Conservation (phyloP, 2,888 invertebrate genomes). For the Lucinisca nassula region DNA sequence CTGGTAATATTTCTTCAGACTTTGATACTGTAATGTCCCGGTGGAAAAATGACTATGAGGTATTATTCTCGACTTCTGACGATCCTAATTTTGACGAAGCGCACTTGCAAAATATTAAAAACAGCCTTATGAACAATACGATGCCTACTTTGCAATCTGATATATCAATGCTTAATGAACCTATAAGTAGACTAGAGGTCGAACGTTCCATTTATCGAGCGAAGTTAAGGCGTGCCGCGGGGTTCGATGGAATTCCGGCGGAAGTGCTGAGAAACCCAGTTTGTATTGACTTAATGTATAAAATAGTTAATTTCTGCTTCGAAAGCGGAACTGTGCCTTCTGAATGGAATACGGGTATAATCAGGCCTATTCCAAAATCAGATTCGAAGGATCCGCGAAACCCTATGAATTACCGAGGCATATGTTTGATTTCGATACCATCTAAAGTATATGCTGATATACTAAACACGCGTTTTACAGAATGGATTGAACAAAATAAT, state of each 20-base stretch:
- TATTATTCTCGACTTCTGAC: not conserved
- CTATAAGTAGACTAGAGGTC: not conserved
- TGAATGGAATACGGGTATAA: not conserved
- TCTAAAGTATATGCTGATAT: no score
- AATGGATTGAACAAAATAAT: no score
- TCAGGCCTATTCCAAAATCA: not conserved
- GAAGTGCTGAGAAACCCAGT: conserved; percentile 3
- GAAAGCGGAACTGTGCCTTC: not conserved
- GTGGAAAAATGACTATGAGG: not conserved
- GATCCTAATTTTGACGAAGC: not conserved
- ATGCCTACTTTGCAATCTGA: not conserved
- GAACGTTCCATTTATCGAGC: not conserved
- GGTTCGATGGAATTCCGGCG: conserved; percentile 23
- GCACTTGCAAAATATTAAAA: not conserved
- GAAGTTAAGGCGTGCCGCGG: conserved; percentile 24
- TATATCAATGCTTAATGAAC: not conserved
- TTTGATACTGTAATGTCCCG: not conserved
- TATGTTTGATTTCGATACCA: no score
- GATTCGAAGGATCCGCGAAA: no score
- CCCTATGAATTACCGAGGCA: no score
- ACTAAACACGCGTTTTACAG: no score
- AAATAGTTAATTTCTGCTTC: not conserved
- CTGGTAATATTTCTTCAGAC: not conserved
- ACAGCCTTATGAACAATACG: not conserved
- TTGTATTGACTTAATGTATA: not conserved